phyloP scores from a whole-genome alignment of 1,140 invertebrate genomes.

The Drosophila albomicans region DNA sequence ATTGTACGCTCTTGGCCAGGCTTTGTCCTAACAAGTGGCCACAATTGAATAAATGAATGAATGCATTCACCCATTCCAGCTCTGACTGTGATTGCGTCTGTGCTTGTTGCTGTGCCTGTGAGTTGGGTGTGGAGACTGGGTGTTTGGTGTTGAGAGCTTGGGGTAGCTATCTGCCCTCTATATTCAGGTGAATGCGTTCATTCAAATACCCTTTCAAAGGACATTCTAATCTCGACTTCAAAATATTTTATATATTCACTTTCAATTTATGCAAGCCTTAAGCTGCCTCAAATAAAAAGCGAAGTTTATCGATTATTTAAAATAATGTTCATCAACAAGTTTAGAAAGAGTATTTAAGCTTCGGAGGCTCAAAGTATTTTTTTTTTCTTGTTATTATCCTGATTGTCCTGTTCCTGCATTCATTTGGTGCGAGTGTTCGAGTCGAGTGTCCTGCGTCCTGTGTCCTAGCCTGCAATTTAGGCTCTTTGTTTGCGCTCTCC shows the following conservation, averaged over 20 bases:
- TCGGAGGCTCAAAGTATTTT: not conserved
- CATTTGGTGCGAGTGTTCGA: conserved; percentile 15
- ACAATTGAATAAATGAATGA: conserved; percentile 83
- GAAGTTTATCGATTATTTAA: too few species aligned
- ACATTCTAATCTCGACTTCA: not conserved
- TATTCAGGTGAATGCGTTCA: conserved; percentile 60
- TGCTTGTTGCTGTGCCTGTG: too few species aligned
- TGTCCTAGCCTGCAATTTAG: conserved; percentile 62
- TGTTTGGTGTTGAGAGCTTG: conserved; percentile 6
- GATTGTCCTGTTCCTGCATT: conserved; percentile 27
- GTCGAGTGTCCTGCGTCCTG: conserved; percentile 1
- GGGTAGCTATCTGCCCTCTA: conserved; percentile 8
- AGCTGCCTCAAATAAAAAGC: too few species aligned
- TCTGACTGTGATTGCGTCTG: conserved; percentile 8
- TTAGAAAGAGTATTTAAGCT: not conserved
- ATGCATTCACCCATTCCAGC: conserved; percentile 51
- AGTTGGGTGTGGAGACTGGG: not conserved
- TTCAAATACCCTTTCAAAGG: conserved; percentile 17
- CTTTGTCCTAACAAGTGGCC: conserved; percentile 78
- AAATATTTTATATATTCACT: too few species aligned
- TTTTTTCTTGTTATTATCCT: conserved; percentile 29
- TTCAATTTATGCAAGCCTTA: too few species aligned
- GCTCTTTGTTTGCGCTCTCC: conserved; percentile 61
- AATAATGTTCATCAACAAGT: too few species aligned
- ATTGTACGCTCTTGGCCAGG: conserved; percentile 61